phyloP scores from a whole-genome alignment of 2,888 invertebrate genomes.

The Neocrepidodera transversa region DNA sequence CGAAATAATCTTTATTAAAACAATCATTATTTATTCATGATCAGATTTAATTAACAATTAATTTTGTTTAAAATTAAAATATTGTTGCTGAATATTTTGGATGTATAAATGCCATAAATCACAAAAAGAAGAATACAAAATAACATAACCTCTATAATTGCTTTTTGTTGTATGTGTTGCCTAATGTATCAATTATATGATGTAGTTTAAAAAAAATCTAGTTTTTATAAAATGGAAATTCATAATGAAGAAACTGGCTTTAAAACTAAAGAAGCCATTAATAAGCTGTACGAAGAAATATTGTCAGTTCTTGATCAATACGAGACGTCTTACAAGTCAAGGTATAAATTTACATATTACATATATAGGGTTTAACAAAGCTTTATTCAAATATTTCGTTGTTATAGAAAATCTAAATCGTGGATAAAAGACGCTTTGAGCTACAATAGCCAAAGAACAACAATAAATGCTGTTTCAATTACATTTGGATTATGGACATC shows the following conservation, averaged over 20 bases:
- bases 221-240: constrained; percentile 38
- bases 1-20: no score
- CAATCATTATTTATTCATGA: no score
- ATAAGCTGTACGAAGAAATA: constrained; percentile 75
- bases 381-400: no score
- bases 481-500: constrained; percentile 65
- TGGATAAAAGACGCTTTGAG: constrained; percentile 65
- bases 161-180: background rate
- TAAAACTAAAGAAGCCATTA: constrained; percentile 72
- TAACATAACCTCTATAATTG: background rate
- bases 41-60: no score
- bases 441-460: constrained; percentile 67
- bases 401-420: constrained; percentile 59
- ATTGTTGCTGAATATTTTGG: no score
- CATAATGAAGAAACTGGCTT: constrained; percentile 61
- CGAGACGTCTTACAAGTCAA: constrained; percentile 61
- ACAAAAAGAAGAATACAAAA: background rate
- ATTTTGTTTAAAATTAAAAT: no score
- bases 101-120: no score
- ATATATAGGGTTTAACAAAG: no score
- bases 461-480: constrained; percentile 72
- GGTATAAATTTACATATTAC: no score
- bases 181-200: background rate
- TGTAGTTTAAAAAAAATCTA: background rate
- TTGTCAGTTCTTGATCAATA: constrained; percentile 69